These are phyloP conservation scores for Peromyscus nudipes DNA, from an alignment of 2,797 vertebrate species.

Conservation along the genomic window DNA sequence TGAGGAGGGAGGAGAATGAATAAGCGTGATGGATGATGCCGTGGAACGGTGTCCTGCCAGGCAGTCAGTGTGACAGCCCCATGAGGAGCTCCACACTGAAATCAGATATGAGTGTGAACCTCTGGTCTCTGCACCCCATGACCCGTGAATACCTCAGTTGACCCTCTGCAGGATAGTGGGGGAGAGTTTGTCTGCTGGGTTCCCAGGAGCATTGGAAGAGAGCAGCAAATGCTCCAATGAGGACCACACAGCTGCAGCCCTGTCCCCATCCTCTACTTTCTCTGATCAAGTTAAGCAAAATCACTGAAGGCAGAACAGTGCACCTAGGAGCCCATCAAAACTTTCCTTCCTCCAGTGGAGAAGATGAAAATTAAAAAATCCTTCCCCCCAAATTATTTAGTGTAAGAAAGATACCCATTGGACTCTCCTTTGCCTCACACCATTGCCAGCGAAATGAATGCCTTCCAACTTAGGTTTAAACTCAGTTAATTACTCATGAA, in stretches of 20 bases:
- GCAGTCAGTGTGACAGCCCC: neutral
- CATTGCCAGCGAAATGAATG: constrained; percentile 57
- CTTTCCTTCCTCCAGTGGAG: constrained; percentile 4
- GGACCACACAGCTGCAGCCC: neutral
- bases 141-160: neutral
- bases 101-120: neutral
- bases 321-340: neutral
- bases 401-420: constrained; percentile 9
- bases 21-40: constrained; percentile 28
- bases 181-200: neutral
- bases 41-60: neutral
- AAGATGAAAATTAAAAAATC: neutral
- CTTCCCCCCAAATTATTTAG: constrained; percentile 34
- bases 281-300: neutral
- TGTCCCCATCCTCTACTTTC: neutral
- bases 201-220: neutral
- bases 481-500: constrained; percentile 74
- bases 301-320: neutral
- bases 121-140: neutral
- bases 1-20: neutral
- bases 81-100: fast-evolving
- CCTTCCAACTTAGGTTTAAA: constrained; percentile 55
- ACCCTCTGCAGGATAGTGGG: neutral
- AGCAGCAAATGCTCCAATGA: neutral
- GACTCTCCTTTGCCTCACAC: constrained; percentile 54